Evolutionary conservation across 2,888 invertebrate genomes (phyloP).

Genomic region (Agrilus cyanescens): DNA sequence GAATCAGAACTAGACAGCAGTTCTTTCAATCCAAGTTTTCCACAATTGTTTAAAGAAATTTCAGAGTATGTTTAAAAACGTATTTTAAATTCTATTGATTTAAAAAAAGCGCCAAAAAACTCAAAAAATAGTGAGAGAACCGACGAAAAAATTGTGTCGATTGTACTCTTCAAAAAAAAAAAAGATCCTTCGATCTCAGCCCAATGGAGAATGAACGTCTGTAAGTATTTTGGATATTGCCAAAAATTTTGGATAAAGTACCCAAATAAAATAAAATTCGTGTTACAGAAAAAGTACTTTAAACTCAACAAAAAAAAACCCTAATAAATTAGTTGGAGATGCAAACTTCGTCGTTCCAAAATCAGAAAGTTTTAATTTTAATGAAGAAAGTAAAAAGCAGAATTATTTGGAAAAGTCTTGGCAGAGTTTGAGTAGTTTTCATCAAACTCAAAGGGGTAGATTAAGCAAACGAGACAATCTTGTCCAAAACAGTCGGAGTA

Average conservation of each 20-base stretch:
- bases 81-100: background rate
- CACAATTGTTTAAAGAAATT: conserved; percentile 34
- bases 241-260: no score
- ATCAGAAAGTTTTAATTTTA: conserved; percentile 17
- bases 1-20: no score
- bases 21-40: conserved; percentile 15
- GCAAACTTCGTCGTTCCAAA: conserved; percentile 24
- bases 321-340: conserved; percentile 5
- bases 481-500: conserved; percentile 6
- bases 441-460: conserved; percentile 27
- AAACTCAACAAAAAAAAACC: no score
- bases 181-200: no score
- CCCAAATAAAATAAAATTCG: no score
- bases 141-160: no score
- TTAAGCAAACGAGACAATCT: conserved; percentile 21
- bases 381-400: conserved; percentile 11
- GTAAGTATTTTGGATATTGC: conserved; percentile 2
- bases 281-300: conserved; percentile 17
- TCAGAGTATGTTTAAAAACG: conserved; percentile 26
- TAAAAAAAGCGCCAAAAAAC: conserved; percentile 4
- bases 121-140: background rate
- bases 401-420: conserved; percentile 23
- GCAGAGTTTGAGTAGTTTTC: conserved; percentile 25
- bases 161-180: no score
- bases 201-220: conserved; percentile 4